Base-by-base conservation (phyloP, 2,888 invertebrate species). In the Pelosia muscerda region DNA sequence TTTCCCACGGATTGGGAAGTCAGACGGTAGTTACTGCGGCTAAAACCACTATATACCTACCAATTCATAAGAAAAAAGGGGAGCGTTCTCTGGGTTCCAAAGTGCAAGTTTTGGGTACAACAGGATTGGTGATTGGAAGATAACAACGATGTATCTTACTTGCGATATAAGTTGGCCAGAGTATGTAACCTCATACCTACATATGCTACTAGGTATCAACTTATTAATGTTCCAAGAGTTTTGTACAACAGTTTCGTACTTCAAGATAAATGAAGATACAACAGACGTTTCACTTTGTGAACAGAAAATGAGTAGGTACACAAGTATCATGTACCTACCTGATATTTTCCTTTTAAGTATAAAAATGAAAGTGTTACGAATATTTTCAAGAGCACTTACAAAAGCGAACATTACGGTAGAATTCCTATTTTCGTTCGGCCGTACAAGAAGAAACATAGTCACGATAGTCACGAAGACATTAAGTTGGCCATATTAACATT, bases 281-380 rank as follows among this genome's bases (percentile, higher is more conserved):
- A 42, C 15, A 1, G 42, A 19, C 0, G 8, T 5, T 53, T 55
- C 25, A 55, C 22, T 55, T 55, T 22, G 54, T 23, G 23, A 23
- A 5, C 23, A 2, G 23, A 23, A 23, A 23, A 23, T 11, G 11
- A 38, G 38, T 31, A 31, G 28, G 6, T 2, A 34, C 13, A n/a
- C n/a, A n/a, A 9, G 10, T 23, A 5, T 54, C 13, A 23, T 23
- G 11, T 22, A 54, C 10, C 23, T 15, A 55, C 10, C 23, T 15
- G 26, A 54, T 9, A 15, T 26, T 15, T 26, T 15, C n/a, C 55
- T 25, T 26, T 55, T 25, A 55, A 25, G 15, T 55, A 55, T 25
- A 25, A 55, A 55, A 55, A 55, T 26, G 55, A 55, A 55, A 55
- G 55, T 55, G 55, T 26, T 55, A 25, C 25, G 26, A 23, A 4